phyloP scores from a whole-genome alignment of 2,797 vertebrate species.

The Cuniculus paca region DNA sequence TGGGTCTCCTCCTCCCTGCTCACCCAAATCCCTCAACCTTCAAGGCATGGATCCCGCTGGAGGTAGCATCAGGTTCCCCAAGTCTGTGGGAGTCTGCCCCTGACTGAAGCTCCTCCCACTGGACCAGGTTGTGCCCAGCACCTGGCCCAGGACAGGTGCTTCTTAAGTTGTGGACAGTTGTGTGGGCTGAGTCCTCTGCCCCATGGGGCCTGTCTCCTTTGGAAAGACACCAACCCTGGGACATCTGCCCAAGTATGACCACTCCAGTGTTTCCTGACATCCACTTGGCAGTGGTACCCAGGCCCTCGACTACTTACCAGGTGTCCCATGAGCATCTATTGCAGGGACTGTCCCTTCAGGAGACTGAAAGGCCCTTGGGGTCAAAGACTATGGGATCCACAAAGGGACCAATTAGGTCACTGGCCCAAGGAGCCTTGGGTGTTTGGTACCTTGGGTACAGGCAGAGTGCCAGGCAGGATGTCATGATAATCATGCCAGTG shows the following conservation, averaged over 20 bases:
- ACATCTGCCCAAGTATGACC: neutral
- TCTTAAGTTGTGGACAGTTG: neutral
- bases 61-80: neutral
- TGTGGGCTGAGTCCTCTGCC: neutral
- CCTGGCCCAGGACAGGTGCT: neutral
- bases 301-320: neutral
- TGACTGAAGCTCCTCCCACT: neutral
- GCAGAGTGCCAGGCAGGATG: conserved; percentile 81
- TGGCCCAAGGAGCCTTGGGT: neutral
- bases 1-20: neutral
- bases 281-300: too few relatives aligned
- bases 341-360: neutral
- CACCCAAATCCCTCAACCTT: neutral
- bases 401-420: neutral
- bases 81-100: neutral
- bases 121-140: neutral
- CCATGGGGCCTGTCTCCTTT: neutral
- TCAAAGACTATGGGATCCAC: neutral
- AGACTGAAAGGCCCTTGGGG: neutral
- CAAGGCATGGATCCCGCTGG: neutral
- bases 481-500: conserved; percentile 91
- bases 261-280: fast-evolving
- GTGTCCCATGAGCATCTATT: neutral
- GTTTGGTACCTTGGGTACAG: conserved; percentile 89
- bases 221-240: neutral